phyloP scores from a whole-genome alignment of 2,113 vertebrate species.

The Thermophis baileyi region DNA sequence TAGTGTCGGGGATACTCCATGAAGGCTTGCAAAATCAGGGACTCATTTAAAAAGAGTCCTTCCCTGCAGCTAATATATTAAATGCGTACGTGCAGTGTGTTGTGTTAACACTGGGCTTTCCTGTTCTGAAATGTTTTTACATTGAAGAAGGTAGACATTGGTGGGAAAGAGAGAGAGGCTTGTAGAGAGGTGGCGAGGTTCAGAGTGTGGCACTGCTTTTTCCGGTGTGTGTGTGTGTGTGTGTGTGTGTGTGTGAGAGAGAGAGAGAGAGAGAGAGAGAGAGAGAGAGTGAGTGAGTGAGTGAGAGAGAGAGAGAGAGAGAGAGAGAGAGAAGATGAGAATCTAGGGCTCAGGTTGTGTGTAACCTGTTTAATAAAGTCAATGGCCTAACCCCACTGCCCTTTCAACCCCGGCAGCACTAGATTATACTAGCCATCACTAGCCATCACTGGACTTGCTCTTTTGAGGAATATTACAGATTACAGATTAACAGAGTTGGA shows the following conservation, averaged over 20 bases:
- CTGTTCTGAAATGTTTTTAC: neutral
- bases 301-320: too few species aligned
- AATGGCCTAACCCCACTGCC: neutral
- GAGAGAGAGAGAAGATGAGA: too few species aligned
- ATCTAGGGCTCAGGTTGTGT: neutral
- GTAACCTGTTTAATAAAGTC: neutral
- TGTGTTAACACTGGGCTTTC: neutral
- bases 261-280: too few species aligned
- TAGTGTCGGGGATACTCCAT: neutral
- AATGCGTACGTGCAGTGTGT: neutral
- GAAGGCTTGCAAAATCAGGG: neutral
- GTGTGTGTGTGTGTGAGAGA: neutral
- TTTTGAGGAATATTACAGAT: neutral
- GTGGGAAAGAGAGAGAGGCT: neutral
- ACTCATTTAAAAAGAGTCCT: neutral
- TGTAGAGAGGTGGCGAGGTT: neutral
- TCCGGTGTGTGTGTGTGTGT: neutral
- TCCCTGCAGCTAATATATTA: neutral
- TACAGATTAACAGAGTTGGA: too few species aligned
- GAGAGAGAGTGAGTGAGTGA: too few species aligned
- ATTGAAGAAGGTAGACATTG: neutral
- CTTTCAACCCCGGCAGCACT: neutral
- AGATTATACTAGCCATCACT: neutral
- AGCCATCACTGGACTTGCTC: neutral
- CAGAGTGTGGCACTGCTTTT: neutral